Evolutionary conservation across 2,888 invertebrate genomes (phyloP).

Genomic region (Sympetrum striolatum): DNA sequence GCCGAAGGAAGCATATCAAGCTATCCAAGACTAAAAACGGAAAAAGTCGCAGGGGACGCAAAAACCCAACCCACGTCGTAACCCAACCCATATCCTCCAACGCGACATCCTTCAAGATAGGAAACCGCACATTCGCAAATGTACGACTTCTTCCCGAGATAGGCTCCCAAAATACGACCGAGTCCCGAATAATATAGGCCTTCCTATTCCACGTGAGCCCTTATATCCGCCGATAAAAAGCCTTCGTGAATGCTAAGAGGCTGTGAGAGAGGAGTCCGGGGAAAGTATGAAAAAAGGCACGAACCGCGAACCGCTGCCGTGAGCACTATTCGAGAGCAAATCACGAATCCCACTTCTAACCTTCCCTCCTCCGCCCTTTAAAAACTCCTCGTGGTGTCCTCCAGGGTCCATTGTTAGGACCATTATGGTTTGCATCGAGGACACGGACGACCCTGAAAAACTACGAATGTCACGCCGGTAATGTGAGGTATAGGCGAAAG

Average conservation of each 20-base stretch:
- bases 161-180: not conserved
- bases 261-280: not conserved
- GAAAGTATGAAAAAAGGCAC: not conserved
- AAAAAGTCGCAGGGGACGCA: no score
- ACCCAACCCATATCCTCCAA: no score
- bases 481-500: not conserved
- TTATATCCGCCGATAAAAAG: not conserved
- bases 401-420: constrained; percentile 9
- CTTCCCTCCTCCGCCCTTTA: not conserved
- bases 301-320: not conserved
- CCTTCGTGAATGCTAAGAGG: not conserved
- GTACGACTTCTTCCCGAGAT: not conserved
- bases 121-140: not conserved
- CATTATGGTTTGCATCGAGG: not conserved
- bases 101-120: not conserved
- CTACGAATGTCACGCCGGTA: not conserved
- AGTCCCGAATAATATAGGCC: not conserved
- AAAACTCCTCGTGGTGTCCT: not conserved
- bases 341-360: not conserved
- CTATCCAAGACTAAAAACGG: no score
- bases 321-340: not conserved
- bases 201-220: not conserved
- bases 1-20: no score
- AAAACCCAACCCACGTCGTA: no score
- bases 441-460: not conserved